Conservation (phyloP, 1,140 invertebrate genomes). For the Apis dorsata region DNA sequence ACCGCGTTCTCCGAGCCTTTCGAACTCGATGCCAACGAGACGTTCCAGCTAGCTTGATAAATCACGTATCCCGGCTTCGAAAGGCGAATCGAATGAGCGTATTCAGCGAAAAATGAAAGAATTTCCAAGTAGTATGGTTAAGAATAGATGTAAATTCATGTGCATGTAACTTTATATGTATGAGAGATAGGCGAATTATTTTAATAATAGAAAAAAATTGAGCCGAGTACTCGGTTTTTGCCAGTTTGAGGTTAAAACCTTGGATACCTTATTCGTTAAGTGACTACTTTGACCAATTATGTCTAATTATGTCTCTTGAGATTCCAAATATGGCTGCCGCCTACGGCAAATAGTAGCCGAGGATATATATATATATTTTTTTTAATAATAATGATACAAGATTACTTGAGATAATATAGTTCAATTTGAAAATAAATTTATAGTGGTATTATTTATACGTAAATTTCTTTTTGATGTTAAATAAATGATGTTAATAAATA, state of each 20-base stretch:
- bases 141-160: too few relatives aligned
- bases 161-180: not conserved
- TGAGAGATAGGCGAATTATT: not conserved
- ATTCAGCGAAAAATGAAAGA: conserved; percentile 4
- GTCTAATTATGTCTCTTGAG: conserved; percentile 2
- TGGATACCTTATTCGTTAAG: not conserved
- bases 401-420: not conserved
- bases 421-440: not conserved
- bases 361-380: not conserved
- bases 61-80: conserved; percentile 18
- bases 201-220: conserved; percentile 8
- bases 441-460: too few relatives aligned
- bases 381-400: not conserved
- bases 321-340: conserved; percentile 3
- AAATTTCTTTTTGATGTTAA: too few relatives aligned
- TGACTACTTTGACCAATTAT: conserved; percentile 18
- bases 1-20: conserved; percentile 6
- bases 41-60: conserved; percentile 17
- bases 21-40: conserved; percentile 8
- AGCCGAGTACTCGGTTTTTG: not conserved
- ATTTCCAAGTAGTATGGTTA: not conserved
- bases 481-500: too few relatives aligned
- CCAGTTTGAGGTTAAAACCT: not conserved
- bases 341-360: not conserved
- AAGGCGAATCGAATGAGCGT: conserved; percentile 1